phyloP scores from a whole-genome alignment of 2,888 invertebrate species.

The Eristalis intricaria region DNA sequence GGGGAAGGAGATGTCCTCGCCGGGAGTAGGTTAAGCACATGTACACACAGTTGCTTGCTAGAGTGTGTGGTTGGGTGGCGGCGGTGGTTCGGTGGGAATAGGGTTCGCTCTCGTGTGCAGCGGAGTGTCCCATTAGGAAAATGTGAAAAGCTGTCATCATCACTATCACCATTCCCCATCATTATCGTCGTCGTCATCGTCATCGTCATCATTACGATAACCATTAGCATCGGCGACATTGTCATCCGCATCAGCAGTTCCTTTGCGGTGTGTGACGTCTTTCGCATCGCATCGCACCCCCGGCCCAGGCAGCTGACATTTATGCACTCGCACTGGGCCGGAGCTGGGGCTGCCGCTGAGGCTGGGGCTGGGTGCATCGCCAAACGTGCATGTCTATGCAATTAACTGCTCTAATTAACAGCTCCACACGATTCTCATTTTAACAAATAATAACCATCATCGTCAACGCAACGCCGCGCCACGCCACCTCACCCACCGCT shows the following conservation, averaged over 20 bases:
- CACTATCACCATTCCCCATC: conserved; percentile 51
- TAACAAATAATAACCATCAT: conserved; percentile 66
- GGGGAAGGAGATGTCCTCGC: conserved; percentile 42
- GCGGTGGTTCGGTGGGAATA: conserved; percentile 1
- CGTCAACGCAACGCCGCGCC: not conserved
- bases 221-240: conserved; percentile 69
- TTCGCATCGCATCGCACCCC: conserved; percentile 2
- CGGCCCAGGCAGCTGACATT: conserved; percentile 46
- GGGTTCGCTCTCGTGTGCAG: conserved; percentile 32
- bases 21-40: conserved; percentile 65
- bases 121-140: conserved; percentile 58
- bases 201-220: conserved; percentile 66
- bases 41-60: conserved; percentile 4
- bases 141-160: conserved; percentile 69
- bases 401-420: conserved; percentile 71
- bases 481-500: not conserved
- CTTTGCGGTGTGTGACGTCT: conserved; percentile 44
- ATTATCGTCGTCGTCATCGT: conserved; percentile 18
- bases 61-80: not conserved
- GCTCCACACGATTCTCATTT: conserved; percentile 69
- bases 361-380: not conserved
- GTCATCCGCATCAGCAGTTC: conserved; percentile 69
- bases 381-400: conserved; percentile 42
- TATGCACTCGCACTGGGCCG: conserved; percentile 24
- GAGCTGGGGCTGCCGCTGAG: not conserved